Conservation (phyloP, 2,113 vertebrate species). For the Dasypus novemcinctus region DNA sequence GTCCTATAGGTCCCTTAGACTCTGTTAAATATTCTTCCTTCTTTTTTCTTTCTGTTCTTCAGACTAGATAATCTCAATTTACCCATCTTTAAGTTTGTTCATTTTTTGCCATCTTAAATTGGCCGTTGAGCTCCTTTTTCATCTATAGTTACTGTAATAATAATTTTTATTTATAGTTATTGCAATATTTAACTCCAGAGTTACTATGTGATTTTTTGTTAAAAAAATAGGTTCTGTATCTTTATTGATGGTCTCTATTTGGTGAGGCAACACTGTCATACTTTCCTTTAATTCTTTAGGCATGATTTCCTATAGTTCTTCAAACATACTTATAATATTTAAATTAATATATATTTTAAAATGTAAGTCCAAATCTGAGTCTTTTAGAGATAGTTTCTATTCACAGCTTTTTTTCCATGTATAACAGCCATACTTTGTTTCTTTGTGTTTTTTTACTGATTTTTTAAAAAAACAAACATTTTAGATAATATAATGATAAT, state of each 20-base stretch:
- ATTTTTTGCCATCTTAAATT: too few species aligned
- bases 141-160: too few species aligned
- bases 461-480: not conserved
- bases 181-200: too few species aligned
- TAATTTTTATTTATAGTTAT: too few species aligned
- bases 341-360: not conserved
- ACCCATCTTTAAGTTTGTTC: too few species aligned
- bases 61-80: too few species aligned
- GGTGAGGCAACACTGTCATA: not conserved
- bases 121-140: too few species aligned
- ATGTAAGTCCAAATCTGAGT: not conserved
- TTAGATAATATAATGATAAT: not conserved
- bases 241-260: not conserved
- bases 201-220: too few species aligned
- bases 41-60: too few species aligned
- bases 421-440: not conserved
- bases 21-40: too few species aligned
- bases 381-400: not conserved
- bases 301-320: not conserved
- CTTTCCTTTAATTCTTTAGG: not conserved
- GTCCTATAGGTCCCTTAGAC: too few species aligned
- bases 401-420: not conserved
- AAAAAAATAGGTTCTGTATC: not conserved
- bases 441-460: not conserved
- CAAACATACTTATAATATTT: not conserved